Percentiles rank a stretch among this genome's conserved stretches.
Conservation (phyloP, 1,140 invertebrate species). For the Agraylea sexmaculata region DNA sequence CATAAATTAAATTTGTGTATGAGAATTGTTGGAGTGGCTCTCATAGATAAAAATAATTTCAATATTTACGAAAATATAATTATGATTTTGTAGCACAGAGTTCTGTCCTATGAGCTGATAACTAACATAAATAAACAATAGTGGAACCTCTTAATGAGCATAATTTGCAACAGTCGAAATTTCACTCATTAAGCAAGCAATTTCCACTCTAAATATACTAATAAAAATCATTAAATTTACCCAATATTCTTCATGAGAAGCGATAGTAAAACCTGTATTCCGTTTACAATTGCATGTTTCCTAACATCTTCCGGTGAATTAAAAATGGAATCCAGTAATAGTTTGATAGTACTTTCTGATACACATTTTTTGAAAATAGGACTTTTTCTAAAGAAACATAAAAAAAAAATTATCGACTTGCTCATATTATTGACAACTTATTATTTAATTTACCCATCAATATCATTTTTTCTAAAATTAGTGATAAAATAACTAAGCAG, state of each 20-base stretch:
- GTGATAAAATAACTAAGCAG: slow-evolving; percentile 18
- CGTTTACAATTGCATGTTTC: slow-evolving; percentile 26
- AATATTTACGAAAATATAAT: too few species aligned
- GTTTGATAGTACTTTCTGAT: slow-evolving; percentile 14
- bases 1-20: too few species aligned
- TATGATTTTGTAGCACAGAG: too few species aligned
- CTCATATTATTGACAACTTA: not conserved
- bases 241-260: slow-evolving; percentile 22
- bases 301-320: slow-evolving; percentile 23
- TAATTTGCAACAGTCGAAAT: too few species aligned
- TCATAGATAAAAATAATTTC: too few species aligned
- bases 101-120: too few species aligned
- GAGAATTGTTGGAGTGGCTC: too few species aligned
- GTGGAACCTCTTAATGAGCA: too few species aligned
- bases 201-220: too few species aligned
- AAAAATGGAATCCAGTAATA: slow-evolving; percentile 30
- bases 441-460: slow-evolving; percentile 15
- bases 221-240: slow-evolving; percentile 13
- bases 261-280: slow-evolving; percentile 25
- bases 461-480: slow-evolving; percentile 14
- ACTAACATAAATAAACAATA: too few species aligned
- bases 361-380: slow-evolving; percentile 16
- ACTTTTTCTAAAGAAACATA: slow-evolving; percentile 2
- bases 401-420: not conserved
- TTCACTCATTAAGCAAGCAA: too few species aligned